phyloP scores from a whole-genome alignment of 2,797 vertebrate genomes.

The Enteromius argenteus region DNA sequence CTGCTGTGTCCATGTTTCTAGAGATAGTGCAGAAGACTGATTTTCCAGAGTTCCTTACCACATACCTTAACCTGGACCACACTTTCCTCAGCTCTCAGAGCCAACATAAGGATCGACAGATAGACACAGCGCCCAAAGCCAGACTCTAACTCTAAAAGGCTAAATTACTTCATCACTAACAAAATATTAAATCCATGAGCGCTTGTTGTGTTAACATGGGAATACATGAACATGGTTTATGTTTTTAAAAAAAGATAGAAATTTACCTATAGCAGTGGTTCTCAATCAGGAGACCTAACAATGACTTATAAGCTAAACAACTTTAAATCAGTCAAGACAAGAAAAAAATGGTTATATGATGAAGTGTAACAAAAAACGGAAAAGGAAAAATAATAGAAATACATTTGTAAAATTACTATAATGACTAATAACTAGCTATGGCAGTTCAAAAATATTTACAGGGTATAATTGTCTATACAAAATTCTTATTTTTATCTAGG shows the following conservation, averaged over 20 bases:
- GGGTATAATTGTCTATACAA: not conserved
- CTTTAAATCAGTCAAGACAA: not conserved
- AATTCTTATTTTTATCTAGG: not conserved
- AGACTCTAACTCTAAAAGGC: slow-evolving; percentile 65
- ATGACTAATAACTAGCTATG: not conserved
- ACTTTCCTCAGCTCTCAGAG: slow-evolving; percentile 72
- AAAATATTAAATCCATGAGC: not conserved
- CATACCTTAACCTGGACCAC: slow-evolving; percentile 79
- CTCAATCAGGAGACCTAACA: not conserved
- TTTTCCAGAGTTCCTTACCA: slow-evolving; percentile 81
- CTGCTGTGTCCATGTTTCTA: slow-evolving; percentile 73
- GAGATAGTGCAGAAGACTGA: slow-evolving; percentile 77
- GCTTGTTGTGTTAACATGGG: not conserved
- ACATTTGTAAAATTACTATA: not conserved
- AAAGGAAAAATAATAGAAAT: not conserved
- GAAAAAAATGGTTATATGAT: not conserved
- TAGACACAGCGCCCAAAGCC: not conserved
- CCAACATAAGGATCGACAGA: not conserved
- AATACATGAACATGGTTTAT: not conserved
- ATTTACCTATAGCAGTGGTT: not conserved
- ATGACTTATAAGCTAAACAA: not conserved
- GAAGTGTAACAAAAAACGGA: not conserved
- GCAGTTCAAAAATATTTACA: not conserved
- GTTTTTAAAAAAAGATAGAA: not conserved
- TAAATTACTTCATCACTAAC: not conserved